Evolutionary conservation across 2,113 vertebrate species (phyloP).

Genomic region (Saccopteryx leptura): DNA sequence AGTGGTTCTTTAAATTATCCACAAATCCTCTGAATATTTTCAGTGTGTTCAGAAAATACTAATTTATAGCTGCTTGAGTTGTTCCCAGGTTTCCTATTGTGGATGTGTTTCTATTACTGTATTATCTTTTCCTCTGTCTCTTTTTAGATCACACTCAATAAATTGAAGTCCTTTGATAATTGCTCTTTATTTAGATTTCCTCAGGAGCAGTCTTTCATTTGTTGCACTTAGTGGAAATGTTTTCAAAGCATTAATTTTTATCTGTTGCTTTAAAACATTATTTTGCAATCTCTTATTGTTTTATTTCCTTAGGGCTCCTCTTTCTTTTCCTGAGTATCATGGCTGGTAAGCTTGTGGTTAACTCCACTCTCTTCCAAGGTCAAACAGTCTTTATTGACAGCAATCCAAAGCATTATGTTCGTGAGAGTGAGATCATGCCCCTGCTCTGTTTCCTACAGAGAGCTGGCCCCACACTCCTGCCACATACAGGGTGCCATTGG

Average conservation of each 20-base stretch:
- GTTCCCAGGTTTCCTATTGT: not conserved
- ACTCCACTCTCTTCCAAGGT: not conserved
- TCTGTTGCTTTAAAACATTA: not conserved
- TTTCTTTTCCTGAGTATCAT: not conserved
- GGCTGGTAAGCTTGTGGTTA: not conserved
- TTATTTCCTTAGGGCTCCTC: not conserved
- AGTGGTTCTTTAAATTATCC: not conserved
- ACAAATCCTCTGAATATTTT: not conserved
- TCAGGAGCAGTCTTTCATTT: not conserved
- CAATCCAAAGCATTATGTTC: not conserved
- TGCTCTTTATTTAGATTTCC: not conserved
- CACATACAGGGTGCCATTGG: fast-evolving
- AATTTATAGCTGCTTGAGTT: not conserved
- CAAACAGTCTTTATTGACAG: not conserved
- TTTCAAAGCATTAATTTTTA: not conserved
- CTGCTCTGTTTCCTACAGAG: not conserved
- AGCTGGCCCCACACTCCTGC: not conserved
- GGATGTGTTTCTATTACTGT: not conserved
- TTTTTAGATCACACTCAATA: not conserved
- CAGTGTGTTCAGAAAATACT: not conserved
- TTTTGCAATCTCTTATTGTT: not conserved
- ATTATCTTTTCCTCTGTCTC: not conserved
- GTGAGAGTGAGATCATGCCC: not conserved
- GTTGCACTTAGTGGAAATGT: not conserved
- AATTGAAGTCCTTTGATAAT: not conserved